Base-by-base conservation (phyloP, 2,888 invertebrate genomes). In the Sinodicranocentrus sp. region DNA sequence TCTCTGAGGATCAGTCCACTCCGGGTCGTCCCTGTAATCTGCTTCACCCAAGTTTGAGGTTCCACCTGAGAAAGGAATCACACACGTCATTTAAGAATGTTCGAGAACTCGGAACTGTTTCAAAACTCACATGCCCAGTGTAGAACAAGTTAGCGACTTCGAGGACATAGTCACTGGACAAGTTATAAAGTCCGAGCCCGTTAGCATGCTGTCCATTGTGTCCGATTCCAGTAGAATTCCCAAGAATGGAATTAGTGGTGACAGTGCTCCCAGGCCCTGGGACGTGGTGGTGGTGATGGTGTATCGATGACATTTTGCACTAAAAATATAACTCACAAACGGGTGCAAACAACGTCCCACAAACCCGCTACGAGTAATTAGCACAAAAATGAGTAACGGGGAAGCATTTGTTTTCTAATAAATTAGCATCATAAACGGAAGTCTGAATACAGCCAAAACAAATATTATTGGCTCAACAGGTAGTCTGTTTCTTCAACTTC, bases 1-100 rank as follows among this genome's bases (percentile, higher is more conserved):
- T 98, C 97, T 91, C 98, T 96, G 15, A 98, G 92, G 76, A 98
- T 97, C 39, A 97, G 93, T 0, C 96, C 96, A 0, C 95, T 95
- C 89, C 95, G 95, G 76, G 95, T 94, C 26, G 94, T 94, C 0
- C 96, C 96, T 57, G 95, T 94, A 71, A 95, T 88, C 72, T 94
- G 92, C 90, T 95, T 95, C 87, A 94, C 92, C 90, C 95, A 95
- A 84, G 95, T 95, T 79, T 94, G 94, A 1, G 95, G 94, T 89
- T 96, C 96, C 89, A 96, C 95, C 95, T 95, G 88, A 52, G 89
- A 89, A 59, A 77, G 63, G 21, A 39, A 39, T 8, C 28, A 65
- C 21, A n/a, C n/a, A n/a, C n/a, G n/a, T n/a, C n/a, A n/a, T n/a
- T n/a, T n/a, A n/a, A n/a, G n/a, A n/a, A n/a, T n/a, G n/a, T n/a